These are phyloP conservation scores for Indicator indicator DNA, from an alignment of 2,113 vertebrate species.

Conservation along the genomic window DNA sequence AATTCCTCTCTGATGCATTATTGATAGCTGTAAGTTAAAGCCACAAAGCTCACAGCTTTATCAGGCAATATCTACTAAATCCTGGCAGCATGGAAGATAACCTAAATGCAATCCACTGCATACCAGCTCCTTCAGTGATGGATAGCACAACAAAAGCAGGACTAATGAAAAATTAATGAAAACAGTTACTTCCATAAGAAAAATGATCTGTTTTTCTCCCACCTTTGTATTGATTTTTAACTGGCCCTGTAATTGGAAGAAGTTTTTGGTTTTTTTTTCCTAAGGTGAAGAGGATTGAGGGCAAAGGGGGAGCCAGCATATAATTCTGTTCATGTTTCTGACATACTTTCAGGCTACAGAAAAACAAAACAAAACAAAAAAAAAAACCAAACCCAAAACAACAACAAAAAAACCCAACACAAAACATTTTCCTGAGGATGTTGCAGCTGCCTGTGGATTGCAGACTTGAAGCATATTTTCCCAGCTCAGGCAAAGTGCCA, in stretches of 20 bases:
- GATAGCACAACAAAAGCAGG: constrained; percentile 68
- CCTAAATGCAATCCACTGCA: constrained; percentile 65
- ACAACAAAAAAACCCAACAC: background rate
- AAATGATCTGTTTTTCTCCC: constrained; percentile 75
- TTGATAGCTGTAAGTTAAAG: constrained; percentile 73
- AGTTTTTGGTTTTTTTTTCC: constrained; percentile 67
- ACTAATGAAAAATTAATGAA: constrained; percentile 82
- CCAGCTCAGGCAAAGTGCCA: constrained; percentile 61
- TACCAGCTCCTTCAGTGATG: constrained; percentile 67
- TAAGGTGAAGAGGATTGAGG: constrained; percentile 66
- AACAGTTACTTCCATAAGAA: constrained; percentile 78
- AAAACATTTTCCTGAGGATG: constrained; percentile 51
- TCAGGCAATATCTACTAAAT: constrained; percentile 63
- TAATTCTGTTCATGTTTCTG: constrained; percentile 43
- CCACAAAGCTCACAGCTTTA: constrained; percentile 57
- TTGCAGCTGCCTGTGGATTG: constrained; percentile 13
- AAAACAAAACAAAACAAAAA: too few relatives aligned
- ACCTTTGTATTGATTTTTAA: constrained; percentile 78
- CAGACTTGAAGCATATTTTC: constrained; percentile 41
- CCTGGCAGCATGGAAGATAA: constrained; percentile 47
- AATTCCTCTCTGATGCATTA: constrained; percentile 70
- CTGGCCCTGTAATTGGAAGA: constrained; percentile 76
- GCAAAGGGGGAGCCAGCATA: background rate
- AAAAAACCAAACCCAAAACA: too few relatives aligned
- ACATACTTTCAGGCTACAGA: constrained; percentile 52